Conservation (phyloP, 2,797 vertebrate genomes). For the Peromyscus aztecus region DNA sequence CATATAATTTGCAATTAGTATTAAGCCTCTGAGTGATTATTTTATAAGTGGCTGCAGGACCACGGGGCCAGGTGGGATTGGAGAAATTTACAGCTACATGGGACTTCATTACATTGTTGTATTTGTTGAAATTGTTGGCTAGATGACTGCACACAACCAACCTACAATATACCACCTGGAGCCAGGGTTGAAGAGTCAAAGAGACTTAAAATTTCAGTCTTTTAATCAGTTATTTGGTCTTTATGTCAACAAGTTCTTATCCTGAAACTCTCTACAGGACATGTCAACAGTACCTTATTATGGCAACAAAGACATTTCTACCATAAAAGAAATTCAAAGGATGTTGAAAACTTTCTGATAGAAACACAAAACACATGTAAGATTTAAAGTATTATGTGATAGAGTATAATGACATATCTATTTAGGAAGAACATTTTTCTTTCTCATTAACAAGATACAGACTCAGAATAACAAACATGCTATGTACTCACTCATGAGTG, state of each 20-base stretch:
- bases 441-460: neutral
- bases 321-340: neutral
- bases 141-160: neutral
- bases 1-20: no score
- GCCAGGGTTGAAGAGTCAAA: neutral
- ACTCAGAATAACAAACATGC: no score
- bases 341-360: neutral
- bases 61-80: no score
- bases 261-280: neutral
- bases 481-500: no score
- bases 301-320: neutral
- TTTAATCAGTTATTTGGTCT: neutral
- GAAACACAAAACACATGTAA: neutral
- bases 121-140: neutral
- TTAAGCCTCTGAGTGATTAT: no score
- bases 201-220: neutral
- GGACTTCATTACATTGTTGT: neutral
- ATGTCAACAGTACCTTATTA: neutral
- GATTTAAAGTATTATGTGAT: neutral
- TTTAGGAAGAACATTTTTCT: neutral
- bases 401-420: neutral
- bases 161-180: rapidly evolving
- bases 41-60: no score
- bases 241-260: neutral
- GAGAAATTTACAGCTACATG: no score